These are phyloP conservation scores for Apodemia duryi DNA, from an alignment of 2,888 invertebrate genomes.

Conservation along the genomic window DNA sequence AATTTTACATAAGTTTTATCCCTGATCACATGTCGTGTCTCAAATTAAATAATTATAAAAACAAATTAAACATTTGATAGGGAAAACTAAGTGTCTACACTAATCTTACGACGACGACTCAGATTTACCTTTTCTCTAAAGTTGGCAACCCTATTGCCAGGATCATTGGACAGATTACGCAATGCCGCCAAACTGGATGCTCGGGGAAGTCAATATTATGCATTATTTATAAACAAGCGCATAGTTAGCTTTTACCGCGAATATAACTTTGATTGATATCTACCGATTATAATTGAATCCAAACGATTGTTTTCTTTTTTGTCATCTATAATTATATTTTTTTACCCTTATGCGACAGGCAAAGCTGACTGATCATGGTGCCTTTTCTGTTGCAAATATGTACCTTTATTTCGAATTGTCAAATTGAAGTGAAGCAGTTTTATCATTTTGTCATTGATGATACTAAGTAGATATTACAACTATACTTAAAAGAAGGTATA, in stretches of 20 bases:
- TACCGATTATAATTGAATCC: slow-evolving; percentile 15
- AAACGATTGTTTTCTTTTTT: slow-evolving; percentile 6
- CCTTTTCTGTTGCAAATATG: background rate
- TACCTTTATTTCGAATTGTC: background rate
- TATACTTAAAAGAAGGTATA: too few species aligned
- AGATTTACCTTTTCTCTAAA: background rate
- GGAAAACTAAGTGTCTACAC: background rate
- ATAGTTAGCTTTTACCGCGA: slow-evolving; percentile 37
- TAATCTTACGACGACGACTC: background rate
- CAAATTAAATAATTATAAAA: too few species aligned
- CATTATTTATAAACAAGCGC: slow-evolving; percentile 59
- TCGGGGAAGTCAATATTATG: slow-evolving; percentile 57
- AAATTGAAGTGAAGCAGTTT: too few species aligned
- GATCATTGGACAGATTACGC: slow-evolving; percentile 75
- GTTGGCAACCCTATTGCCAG: slow-evolving; percentile 31
- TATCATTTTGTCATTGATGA: too few species aligned
- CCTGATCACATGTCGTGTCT: too few species aligned
- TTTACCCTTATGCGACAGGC: background rate
- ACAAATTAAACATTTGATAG: background rate
- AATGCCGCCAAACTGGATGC: slow-evolving; percentile 72
- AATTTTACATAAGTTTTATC: too few species aligned
- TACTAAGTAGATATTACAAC: too few species aligned
- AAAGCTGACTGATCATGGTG: background rate
- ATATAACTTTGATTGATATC: slow-evolving; percentile 28
- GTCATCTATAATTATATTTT: slow-evolving; percentile 7